Evolutionary conservation across 2,888 invertebrate genomes (phyloP).

Genomic region (Scaptomyza tumidula): DNA sequence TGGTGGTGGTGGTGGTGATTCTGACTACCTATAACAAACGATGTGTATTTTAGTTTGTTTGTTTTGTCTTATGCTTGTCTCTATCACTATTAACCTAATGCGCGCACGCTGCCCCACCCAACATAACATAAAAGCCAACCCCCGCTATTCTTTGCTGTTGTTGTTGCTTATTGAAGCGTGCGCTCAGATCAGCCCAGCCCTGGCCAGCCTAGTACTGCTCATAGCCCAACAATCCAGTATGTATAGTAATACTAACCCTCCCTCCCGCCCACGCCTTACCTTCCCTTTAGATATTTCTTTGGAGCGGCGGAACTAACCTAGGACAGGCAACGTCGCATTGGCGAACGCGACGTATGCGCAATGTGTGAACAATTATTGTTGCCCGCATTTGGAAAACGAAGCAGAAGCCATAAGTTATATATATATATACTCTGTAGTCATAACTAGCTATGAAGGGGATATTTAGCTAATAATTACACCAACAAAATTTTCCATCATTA

Average conservation of each 20-base stretch:
- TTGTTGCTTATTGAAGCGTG: conserved; percentile 49
- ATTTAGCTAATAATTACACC: too few relatives aligned
- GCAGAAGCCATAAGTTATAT: too few relatives aligned
- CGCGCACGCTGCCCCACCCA: conserved; percentile 43
- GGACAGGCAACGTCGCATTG: conserved; percentile 49
- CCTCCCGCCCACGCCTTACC: too few relatives aligned
- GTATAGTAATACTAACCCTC: not conserved
- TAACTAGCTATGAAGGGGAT: too few relatives aligned
- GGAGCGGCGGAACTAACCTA: conserved; percentile 53
- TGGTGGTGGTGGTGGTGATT: not conserved
- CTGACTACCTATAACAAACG: conserved; percentile 38
- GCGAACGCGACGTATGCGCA: conserved; percentile 57
- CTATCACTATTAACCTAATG: conserved; percentile 53
- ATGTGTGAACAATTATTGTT: conserved; percentile 27
- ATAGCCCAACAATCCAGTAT: not conserved
- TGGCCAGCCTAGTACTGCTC: not conserved
- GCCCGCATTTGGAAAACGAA: conserved; percentile 28
- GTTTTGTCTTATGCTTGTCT: conserved; percentile 54
- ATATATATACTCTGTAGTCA: conserved; percentile 26
- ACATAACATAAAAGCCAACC: not conserved
- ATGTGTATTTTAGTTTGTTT: conserved; percentile 50
- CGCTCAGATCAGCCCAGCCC: conserved; percentile 5
- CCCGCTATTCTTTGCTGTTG: not conserved
- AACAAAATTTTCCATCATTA: too few relatives aligned
- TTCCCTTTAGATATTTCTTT: not conserved